Evolutionary conservation across 1,140 invertebrate genomes (phyloP).

Genomic region (Melipona quadrifasciata): DNA sequence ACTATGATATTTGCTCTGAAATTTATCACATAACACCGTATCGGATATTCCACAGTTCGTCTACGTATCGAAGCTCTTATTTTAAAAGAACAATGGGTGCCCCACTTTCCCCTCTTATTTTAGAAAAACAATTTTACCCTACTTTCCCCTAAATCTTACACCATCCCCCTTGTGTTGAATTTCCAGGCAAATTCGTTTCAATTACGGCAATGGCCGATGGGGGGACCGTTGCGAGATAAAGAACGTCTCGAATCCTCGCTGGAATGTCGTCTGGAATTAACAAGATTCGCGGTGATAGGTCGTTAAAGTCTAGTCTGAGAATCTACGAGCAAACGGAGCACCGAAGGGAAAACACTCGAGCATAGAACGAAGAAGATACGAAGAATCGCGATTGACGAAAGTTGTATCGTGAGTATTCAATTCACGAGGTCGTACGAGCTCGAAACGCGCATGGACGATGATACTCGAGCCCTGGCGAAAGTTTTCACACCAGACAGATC

Average conservation of each 20-base stretch:
- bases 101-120: no score
- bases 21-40: no score
- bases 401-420: background rate
- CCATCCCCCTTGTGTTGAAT: no score
- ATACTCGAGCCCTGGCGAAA: background rate
- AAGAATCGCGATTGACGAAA: background rate
- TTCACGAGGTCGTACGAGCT: background rate
- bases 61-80: no score
- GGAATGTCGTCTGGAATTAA: background rate
- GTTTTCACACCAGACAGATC: background rate
- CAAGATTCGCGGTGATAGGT: background rate
- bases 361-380: background rate
- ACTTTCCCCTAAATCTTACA: no score
- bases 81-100: no score
- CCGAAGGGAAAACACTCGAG: background rate
- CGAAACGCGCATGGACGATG: background rate
- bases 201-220: slow-evolving; percentile 2
- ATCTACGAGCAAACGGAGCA: background rate
- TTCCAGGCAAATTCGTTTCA: slow-evolving; percentile 2
- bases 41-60: no score
- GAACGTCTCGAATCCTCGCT: background rate
- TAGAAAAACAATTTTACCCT: no score
- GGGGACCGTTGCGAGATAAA: background rate
- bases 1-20: no score
- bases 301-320: background rate